These are phyloP conservation scores for Sternotherus odoratus DNA, from an alignment of 2,797 vertebrate species.

Conservation along the genomic window DNA sequence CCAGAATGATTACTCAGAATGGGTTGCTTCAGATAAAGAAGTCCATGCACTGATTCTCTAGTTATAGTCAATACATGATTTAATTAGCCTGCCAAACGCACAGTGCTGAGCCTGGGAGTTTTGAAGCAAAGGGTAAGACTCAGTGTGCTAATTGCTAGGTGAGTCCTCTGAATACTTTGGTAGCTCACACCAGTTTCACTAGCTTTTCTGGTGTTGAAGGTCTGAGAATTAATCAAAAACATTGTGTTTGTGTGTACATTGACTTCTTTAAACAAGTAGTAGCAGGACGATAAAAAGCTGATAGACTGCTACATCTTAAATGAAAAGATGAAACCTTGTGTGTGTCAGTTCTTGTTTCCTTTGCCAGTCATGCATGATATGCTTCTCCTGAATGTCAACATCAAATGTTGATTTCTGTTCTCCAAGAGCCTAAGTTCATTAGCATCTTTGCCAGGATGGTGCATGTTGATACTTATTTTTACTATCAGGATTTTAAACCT, in stretches of 20 bases:
- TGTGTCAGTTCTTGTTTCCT: not conserved
- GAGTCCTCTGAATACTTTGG: constrained; percentile 50
- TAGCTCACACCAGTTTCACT: constrained; percentile 37
- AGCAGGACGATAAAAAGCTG: not conserved
- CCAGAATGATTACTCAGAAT: constrained; percentile 55
- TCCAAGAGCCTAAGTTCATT: not conserved
- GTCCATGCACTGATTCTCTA: constrained; percentile 53
- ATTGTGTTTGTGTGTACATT: constrained; percentile 11
- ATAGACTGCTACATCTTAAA: not conserved
- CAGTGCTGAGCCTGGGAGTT: constrained; percentile 51
- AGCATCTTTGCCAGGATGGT: not conserved
- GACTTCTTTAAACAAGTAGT: constrained; percentile 30
- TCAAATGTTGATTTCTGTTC: not conserved
- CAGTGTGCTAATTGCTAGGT: constrained; percentile 57
- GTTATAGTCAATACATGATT: constrained; percentile 65
- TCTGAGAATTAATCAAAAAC: constrained; percentile 5
- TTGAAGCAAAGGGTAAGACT: constrained; percentile 66
- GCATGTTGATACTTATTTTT: not conserved
- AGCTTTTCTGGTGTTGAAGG: constrained; percentile 4
- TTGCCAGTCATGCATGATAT: not conserved
- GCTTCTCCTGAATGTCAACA: not conserved
- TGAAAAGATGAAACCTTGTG: not conserved
- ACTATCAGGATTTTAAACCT: not conserved
- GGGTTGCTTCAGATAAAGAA: not conserved
- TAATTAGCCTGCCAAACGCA: constrained; percentile 66